A percentile compares a stretch with the other conserved stretches of the same genome.
These are phyloP conservation scores for Sinocyclocheilus grahami DNA, from an alignment of 2,113 vertebrate species.

Conservation along the genomic window DNA sequence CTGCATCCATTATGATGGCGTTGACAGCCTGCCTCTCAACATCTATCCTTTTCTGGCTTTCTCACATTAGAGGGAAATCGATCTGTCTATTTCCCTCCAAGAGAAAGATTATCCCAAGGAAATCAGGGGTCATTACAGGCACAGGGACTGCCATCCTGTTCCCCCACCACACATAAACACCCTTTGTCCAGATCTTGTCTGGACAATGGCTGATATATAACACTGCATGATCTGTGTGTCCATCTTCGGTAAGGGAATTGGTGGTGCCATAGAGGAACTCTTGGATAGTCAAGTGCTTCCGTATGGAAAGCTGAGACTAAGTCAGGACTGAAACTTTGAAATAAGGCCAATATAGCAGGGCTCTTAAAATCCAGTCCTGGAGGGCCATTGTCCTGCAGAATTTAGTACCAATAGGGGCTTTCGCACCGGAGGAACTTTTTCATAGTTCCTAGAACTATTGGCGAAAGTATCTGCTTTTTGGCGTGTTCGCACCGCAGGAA, in stretches of 20 bases:
- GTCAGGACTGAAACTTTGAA: slow-evolving; percentile 32
- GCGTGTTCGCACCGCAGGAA: too few species aligned
- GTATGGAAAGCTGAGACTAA: slow-evolving; percentile 35
- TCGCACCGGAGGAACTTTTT: too few species aligned
- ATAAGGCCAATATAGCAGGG: not conserved
- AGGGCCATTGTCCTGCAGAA: not conserved
- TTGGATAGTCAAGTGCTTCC: slow-evolving; percentile 22
- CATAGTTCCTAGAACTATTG: too few species aligned
- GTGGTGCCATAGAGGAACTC: slow-evolving; percentile 35
- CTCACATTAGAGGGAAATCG: slow-evolving; percentile 79
- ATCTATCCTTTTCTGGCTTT: slow-evolving; percentile 76
- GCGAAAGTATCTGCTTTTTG: too few species aligned
- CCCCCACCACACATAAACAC: slow-evolving; percentile 49
- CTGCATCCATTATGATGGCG: slow-evolving; percentile 77
- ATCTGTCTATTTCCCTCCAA: slow-evolving; percentile 80
- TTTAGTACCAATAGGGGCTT: slow-evolving; percentile 51
- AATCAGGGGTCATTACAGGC: slow-evolving; percentile 76
- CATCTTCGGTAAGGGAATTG: slow-evolving; percentile 36
- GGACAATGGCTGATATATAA: slow-evolving; percentile 58
- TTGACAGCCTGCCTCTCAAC: slow-evolving; percentile 79
- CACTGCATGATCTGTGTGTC: slow-evolving; percentile 41
- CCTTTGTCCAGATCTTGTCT: slow-evolving; percentile 58
- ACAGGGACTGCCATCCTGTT: slow-evolving; percentile 67
- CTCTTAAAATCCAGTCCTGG: not conserved
- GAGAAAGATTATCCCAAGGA: slow-evolving; percentile 77